Base-by-base conservation (phyloP, 2,888 invertebrate genomes). In the Encarsia formosa region DNA sequence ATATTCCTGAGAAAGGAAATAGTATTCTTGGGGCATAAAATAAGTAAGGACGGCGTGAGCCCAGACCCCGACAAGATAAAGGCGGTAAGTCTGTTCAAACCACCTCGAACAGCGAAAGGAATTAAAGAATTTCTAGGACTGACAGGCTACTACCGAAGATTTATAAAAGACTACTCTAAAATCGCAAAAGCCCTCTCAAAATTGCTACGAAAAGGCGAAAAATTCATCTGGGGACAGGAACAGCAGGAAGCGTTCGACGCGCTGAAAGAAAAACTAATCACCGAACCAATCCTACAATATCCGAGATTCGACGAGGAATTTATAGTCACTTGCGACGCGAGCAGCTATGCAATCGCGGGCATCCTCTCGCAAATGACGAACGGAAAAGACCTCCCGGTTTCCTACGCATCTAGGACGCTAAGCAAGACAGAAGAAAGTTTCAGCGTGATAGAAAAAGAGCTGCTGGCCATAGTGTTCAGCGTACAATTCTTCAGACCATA, bases 241-340 rank as follows among this genome's bases (percentile, higher is more conserved):
- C 34, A 49, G 20, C 40, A 50, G 8, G 31, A 40, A n/a, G 41
- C 54, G 9, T 57, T 56, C 29, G 26, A 48, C 2, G 41, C 39
- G 22, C 19, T 58, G 20, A 43, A 31, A 20, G 23, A 51, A 16
- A 49, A 34, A 19, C 19, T 58, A 4, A 56, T 52, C 13, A 43
- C 40, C 6, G 50, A 49, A 19, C 59, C 58, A 4, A 29, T 57
- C 4, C 35, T 56, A 5, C 55, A 51, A 46, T 47, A 52, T 16
- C 57, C 59, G 6, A 52, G 58, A 35, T 59, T 58, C 8, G 20
- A 32, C 3, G 3, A 46, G 13, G 42, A 35, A 1, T 61, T 61
- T 24, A 32, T 58, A 2, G 19, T 61, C 4, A 60, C 57, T 3
- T 57, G 55, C 2, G 56, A 58, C n/a, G 53, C 60, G 4, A 54